Conservation (phyloP, 1,140 invertebrate genomes). For the Grapholita molesta region DNA sequence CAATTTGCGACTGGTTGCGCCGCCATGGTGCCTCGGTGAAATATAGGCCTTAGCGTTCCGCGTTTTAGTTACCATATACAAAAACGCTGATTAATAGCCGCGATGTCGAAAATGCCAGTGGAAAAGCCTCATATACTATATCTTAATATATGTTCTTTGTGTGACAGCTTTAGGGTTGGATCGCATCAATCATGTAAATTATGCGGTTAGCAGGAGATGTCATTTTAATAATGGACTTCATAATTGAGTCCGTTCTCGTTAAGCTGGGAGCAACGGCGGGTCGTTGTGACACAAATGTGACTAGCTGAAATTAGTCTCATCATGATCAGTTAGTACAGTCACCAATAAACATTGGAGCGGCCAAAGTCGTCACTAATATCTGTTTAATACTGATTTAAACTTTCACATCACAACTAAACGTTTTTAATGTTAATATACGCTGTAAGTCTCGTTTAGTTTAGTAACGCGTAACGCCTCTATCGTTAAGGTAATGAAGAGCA, state of each 20-base stretch:
- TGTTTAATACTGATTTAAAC: too few relatives aligned
- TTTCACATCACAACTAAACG: too few relatives aligned
- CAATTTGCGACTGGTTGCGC: too few relatives aligned
- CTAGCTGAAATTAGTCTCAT: not conserved
- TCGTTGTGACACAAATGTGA: not conserved
- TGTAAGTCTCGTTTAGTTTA: too few relatives aligned
- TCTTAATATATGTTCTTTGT: not conserved
- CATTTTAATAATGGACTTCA: not conserved
- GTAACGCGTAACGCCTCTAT: too few relatives aligned
- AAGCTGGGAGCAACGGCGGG: not conserved
- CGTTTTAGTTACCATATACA: too few relatives aligned
- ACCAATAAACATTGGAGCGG: too few relatives aligned
- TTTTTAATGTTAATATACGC: too few relatives aligned
- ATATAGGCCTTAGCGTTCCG: too few relatives aligned
- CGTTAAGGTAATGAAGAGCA: too few relatives aligned
- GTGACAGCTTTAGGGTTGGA: not conserved
- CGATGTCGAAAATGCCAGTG: not conserved
- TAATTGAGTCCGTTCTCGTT: not conserved
- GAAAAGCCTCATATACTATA: not conserved
- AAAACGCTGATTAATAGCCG: not conserved
- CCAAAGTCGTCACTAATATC: too few relatives aligned
- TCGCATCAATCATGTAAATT: not conserved
- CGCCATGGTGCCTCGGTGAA: too few relatives aligned
- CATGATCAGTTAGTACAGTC: not conserved
- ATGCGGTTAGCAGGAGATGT: not conserved